Conservation (phyloP, 2,797 vertebrate genomes). For the Anguilla megastoma region DNA sequence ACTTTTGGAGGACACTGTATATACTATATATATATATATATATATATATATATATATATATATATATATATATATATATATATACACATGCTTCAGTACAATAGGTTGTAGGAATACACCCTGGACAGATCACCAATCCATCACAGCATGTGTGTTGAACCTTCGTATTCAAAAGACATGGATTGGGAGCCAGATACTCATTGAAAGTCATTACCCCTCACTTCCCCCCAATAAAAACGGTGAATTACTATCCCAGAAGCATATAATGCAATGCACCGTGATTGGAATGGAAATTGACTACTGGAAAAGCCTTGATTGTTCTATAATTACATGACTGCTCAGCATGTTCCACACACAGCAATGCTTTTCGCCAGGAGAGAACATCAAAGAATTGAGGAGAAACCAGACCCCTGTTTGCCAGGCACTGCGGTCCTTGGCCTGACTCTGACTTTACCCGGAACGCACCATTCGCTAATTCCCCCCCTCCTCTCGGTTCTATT, state of each 20-base stretch:
- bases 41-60: too few relatives aligned
- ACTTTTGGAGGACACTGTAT: too few relatives aligned
- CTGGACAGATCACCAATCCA: too few relatives aligned
- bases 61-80: too few relatives aligned
- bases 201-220: not conserved
- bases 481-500: not conserved
- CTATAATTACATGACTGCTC: slow-evolving; percentile 19
- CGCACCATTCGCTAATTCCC: not conserved
- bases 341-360: slow-evolving; percentile 3
- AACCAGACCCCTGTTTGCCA: slow-evolving; percentile 14
- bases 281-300: not conserved
- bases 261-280: too few relatives aligned
- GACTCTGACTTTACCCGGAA: slow-evolving; percentile 10
- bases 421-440: slow-evolving; percentile 9
- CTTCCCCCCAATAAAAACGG: too few relatives aligned
- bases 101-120: too few relatives aligned
- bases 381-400: slow-evolving; percentile 11
- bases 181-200: not conserved
- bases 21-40: too few relatives aligned
- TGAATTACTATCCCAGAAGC: not conserved
- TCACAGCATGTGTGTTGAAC: not conserved
- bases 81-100: too few relatives aligned
- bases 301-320: not conserved
- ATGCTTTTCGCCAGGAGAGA: slow-evolving; percentile 7
- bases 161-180: not conserved